Evolutionary conservation across 2,888 invertebrate genomes (phyloP), one percentile per base, ranked within the genome.

Genomic region (Caenorhabditis sp.): DNA sequence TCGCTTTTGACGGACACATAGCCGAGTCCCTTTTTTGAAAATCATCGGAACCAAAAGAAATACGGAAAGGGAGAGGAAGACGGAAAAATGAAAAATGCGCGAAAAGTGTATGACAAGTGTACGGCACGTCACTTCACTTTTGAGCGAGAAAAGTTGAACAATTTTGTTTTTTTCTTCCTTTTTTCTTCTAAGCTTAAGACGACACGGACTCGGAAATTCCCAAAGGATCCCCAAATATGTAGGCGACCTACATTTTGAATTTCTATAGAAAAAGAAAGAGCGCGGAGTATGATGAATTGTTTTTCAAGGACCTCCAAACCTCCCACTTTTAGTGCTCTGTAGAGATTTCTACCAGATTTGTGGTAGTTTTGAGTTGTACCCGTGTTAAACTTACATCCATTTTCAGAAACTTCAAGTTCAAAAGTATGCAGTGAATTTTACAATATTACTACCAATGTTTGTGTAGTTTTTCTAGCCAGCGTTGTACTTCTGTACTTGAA

Each of bases 51-150:
- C n/a, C n/a, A 37, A 26, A 13, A 2, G 26, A 35, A 37, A 48
- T 30, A 22, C 4, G 15, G 46, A 2, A 15, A 45, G 9, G 30
- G 30, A 30, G 30, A 30, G 35, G 11, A 17, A 35, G 24, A 26
- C 9, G 13, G 45, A 50, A 68, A 32, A 59, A 68, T 58, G 52
- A 68, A 52, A 52, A 59, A 58, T 68, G 68, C 68, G 68, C 68
- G 46, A 50, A 59, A 68, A 68, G 58, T 66, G 68, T 68, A 68
- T 68, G 68, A 58, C 68, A 68, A 68, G 68, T 68, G 27, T 68
- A 58, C 9, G 35, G 32, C 58, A 68, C 68, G 68, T 70, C 70
- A 70, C 53, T 59, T 70, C 50, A 50, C n/a, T 17, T 30, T 22
- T 13, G 32, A 56, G 17, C n/a, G 52, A 50, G 46, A 53, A 70